Percentiles rank a stretch among this genome's conserved stretches.
These are phyloP conservation scores for Cyprinodon tularosa DNA, from an alignment of 2,113 vertebrate genomes.

Conservation along the genomic window DNA sequence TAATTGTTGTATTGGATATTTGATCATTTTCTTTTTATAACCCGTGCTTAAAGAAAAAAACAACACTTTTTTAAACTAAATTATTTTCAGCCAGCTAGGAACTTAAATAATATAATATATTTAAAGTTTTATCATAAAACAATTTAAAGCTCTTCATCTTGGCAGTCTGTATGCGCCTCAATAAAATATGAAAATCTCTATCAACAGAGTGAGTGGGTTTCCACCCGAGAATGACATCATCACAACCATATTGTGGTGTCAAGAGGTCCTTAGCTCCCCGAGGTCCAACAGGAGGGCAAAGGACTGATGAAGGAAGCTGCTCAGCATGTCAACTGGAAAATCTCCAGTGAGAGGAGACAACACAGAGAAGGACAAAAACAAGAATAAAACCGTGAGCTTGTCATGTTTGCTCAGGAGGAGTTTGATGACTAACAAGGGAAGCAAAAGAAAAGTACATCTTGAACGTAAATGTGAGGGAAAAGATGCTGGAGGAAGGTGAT, in stretches of 20 bases:
- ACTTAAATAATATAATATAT: background rate
- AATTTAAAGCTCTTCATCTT: background rate
- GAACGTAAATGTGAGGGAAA: background rate
- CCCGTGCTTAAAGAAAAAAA: too few relatives aligned
- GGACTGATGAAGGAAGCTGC: slow-evolving; percentile 60
- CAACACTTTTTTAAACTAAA: background rate
- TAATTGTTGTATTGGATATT: background rate
- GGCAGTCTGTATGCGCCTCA: background rate
- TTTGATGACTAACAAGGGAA: slow-evolving; percentile 26
- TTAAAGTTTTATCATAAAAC: background rate
- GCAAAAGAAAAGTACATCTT: slow-evolving; percentile 9
- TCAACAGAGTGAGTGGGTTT: slow-evolving; percentile 2
- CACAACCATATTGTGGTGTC: slow-evolving; percentile 70
- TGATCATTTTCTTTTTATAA: background rate
- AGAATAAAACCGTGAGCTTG: background rate
- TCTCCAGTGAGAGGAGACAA: slow-evolving; percentile 40
- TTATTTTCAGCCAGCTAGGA: background rate
- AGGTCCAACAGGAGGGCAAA: slow-evolving; percentile 50
- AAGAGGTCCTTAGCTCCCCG: slow-evolving; percentile 58
- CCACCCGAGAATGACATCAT: slow-evolving; percentile 21
- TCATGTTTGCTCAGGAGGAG: background rate
- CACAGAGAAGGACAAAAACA: slow-evolving; percentile 18
- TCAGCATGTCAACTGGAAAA: slow-evolving; percentile 61
- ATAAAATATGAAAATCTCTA: background rate
- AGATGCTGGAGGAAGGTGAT: background rate